These are phyloP conservation scores for Rhaphigaster nebulosa DNA, from an alignment of 2,888 invertebrate genomes.

Conservation along the genomic window DNA sequence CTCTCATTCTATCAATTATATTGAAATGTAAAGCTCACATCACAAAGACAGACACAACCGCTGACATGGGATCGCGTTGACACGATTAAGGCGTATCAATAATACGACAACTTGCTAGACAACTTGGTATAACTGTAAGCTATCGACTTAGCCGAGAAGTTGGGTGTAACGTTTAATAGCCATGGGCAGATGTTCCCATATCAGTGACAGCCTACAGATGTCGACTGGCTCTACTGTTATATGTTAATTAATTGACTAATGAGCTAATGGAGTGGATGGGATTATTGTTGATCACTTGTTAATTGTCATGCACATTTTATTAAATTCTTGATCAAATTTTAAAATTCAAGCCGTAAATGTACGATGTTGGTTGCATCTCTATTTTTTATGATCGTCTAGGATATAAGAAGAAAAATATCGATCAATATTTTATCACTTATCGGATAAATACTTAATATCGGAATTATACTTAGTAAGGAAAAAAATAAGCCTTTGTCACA, in stretches of 20 bases:
- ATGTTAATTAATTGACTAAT: conserved; percentile 36
- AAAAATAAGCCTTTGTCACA: too few species aligned
- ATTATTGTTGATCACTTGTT: background rate
- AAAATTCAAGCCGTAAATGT: too few species aligned
- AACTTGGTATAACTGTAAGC: background rate
- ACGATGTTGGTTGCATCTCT: too few species aligned
- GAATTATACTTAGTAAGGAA: too few species aligned
- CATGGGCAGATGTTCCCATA: background rate
- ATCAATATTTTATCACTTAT: too few species aligned
- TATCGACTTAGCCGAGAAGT: background rate
- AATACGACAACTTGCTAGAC: conserved; percentile 32
- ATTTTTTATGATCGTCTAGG: too few species aligned
- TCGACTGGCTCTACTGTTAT: background rate
- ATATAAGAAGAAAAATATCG: too few species aligned
- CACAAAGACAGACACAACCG: background rate
- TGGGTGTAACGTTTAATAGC: background rate
- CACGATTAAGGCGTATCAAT: background rate
- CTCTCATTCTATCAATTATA: background rate
- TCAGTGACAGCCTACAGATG: conserved; percentile 31
- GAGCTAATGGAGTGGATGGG: background rate
- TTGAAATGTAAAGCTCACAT: background rate
- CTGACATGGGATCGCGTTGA: background rate
- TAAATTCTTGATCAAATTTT: too few species aligned
- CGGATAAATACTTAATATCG: too few species aligned
- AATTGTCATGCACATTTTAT: background rate